phyloP scores from a whole-genome alignment of 2,797 vertebrate genomes.

The Peromyscus melanophrys region DNA sequence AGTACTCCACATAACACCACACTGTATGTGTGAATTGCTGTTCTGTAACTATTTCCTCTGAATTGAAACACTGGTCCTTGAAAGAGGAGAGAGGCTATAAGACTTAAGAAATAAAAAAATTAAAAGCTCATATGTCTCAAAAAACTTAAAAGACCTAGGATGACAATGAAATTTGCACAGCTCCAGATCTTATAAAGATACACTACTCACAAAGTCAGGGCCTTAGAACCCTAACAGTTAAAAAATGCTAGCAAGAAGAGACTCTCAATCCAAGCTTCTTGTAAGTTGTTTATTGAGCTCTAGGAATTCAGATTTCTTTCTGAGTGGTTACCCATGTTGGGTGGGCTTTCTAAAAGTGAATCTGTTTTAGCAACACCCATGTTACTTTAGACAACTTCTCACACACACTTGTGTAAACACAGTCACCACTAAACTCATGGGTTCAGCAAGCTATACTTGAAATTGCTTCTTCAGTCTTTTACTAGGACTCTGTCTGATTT shows the following conservation, averaged over 20 bases:
- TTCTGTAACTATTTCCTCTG: not conserved
- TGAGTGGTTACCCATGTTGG: not conserved
- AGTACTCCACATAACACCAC: not conserved
- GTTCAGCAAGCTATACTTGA: not conserved
- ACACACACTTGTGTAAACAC: not conserved
- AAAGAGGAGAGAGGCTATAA: not conserved
- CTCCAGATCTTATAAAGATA: not conserved
- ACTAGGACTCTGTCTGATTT: not conserved
- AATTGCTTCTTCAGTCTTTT: not conserved
- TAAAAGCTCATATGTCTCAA: not conserved
- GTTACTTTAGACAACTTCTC: too few relatives aligned
- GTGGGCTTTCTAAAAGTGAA: not conserved
- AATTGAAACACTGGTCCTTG: not conserved
- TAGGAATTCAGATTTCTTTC: not conserved
- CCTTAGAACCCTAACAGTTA: not conserved
- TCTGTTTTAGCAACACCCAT: not conserved
- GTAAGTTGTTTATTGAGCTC: not conserved
- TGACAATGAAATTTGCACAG: not conserved
- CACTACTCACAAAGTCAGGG: not conserved
- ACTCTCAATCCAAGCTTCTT: not conserved
- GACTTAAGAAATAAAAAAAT: not conserved
- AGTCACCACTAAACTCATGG: too few relatives aligned
- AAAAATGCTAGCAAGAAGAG: not conserved
- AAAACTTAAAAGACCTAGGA: not conserved
- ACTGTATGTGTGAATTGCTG: not conserved